These are phyloP conservation scores for Tiliacea aurago DNA, from an alignment of 2,888 invertebrate species.

Conservation along the genomic window DNA sequence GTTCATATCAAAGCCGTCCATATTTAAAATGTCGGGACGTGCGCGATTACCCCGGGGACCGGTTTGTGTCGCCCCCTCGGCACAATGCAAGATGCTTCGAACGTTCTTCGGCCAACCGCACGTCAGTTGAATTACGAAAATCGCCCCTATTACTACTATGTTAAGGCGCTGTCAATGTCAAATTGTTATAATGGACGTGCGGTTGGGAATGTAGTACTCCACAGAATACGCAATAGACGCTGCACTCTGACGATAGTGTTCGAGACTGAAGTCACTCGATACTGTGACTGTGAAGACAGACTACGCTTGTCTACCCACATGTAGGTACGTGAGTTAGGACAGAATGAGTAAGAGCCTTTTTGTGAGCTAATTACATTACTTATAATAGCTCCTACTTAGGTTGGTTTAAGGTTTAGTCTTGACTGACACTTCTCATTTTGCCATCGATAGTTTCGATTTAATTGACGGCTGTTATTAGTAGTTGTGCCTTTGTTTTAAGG, in stretches of 20 bases:
- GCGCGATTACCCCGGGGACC: constrained; percentile 35
- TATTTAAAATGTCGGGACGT: constrained; percentile 28
- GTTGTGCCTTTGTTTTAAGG: no score
- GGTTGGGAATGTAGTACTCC: no score
- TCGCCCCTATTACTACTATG: neutral
- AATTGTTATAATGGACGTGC: neutral
- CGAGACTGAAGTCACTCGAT: constrained; percentile 22
- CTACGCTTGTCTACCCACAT: constrained; percentile 34
- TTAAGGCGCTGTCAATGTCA: neutral
- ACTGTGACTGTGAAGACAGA: constrained; percentile 2
- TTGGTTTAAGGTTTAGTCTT: neutral
- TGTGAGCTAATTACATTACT: neutral
- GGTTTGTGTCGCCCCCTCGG: constrained; percentile 33
- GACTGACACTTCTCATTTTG: neutral
- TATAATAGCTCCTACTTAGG: neutral
- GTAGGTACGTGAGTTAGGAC: neutral
- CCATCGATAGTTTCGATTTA: neutral
- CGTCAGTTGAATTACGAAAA: neutral
- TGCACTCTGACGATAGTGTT: neutral
- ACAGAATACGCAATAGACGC: neutral
- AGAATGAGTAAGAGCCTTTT: constrained; percentile 16
- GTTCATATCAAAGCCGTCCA: constrained; percentile 1
- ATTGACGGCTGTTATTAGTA: neutral
- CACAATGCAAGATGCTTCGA: neutral
- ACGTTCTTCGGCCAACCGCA: neutral